Evolutionary conservation across 2,113 vertebrate genomes (phyloP).

Genomic region (Antigone vipio): DNA sequence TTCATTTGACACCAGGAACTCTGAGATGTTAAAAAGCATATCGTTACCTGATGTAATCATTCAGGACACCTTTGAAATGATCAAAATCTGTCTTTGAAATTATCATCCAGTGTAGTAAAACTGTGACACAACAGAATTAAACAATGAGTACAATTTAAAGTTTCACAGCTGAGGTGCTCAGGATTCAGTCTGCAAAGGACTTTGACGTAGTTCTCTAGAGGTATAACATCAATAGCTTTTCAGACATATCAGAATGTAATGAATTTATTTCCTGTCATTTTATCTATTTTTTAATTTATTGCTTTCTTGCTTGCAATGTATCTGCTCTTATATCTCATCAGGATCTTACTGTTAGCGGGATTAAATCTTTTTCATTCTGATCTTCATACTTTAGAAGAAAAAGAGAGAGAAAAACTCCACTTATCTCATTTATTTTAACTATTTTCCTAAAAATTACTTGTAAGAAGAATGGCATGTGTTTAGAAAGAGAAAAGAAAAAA

Average conservation of each 20-base stretch:
- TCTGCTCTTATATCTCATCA: background rate
- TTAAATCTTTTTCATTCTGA: background rate
- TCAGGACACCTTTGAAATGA: background rate
- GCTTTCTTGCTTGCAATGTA: background rate
- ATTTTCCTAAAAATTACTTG: background rate
- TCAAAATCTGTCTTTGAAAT: background rate
- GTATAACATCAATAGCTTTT: background rate
- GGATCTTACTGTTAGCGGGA: background rate
- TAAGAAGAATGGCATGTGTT: background rate
- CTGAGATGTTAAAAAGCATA: background rate
- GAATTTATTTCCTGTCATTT: background rate
- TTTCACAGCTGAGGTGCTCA: background rate
- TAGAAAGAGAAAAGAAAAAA: background rate
- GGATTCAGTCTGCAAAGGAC: background rate
- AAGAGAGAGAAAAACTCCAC: fast-evolving
- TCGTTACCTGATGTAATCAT: background rate
- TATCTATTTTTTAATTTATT: background rate
- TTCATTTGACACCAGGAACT: background rate
- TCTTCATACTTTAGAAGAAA: background rate
- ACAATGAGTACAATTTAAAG: background rate
- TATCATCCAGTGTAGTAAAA: background rate
- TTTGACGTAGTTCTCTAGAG: background rate
- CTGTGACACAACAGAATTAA: background rate
- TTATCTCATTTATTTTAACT: background rate
- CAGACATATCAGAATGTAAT: background rate